Evolutionary conservation across 1,140 invertebrate genomes (phyloP).

Genomic region (Anagrus nilaparvatae): DNA sequence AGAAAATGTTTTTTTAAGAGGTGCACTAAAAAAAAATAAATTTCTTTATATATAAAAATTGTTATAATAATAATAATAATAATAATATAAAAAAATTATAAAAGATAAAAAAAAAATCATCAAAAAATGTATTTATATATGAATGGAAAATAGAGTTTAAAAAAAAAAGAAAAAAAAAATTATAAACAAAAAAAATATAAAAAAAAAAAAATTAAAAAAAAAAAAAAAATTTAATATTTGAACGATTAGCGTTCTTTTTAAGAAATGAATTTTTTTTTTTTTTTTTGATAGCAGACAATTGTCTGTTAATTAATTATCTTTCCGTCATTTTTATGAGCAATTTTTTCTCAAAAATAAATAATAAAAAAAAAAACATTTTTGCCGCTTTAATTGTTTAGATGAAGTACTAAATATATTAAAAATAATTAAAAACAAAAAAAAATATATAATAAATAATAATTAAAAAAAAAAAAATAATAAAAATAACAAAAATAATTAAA

Average conservation of each 20-base stretch:
- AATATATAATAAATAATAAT: constrained; percentile 15
- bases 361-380: too few relatives aligned
- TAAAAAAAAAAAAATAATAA: constrained; percentile 5
- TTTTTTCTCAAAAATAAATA: constrained; percentile 33
- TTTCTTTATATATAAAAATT: too few relatives aligned
- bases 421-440: constrained; percentile 23
- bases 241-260: constrained; percentile 16
- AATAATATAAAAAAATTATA: too few relatives aligned
- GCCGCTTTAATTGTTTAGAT: constrained; percentile 40
- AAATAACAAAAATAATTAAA: background rate
- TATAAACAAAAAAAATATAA: constrained; percentile 11
- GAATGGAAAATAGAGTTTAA: background rate
- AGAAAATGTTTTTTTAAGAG: too few relatives aligned
- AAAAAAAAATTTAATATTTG: constrained; percentile 14
- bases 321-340: constrained; percentile 24
- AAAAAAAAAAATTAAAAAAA: constrained; percentile 13
- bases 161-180: constrained; percentile 7
- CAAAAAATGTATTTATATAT: constrained; percentile 7
- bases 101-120: too few relatives aligned
- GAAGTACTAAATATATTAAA: too few relatives aligned
- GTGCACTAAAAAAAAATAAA: too few relatives aligned
- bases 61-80: too few relatives aligned
- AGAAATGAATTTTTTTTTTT: constrained; percentile 14
- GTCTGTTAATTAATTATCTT: too few relatives aligned
- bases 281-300: too few relatives aligned